Evolutionary conservation across 2,113 vertebrate species (phyloP).

Genomic region (Anolis sagrei): DNA sequence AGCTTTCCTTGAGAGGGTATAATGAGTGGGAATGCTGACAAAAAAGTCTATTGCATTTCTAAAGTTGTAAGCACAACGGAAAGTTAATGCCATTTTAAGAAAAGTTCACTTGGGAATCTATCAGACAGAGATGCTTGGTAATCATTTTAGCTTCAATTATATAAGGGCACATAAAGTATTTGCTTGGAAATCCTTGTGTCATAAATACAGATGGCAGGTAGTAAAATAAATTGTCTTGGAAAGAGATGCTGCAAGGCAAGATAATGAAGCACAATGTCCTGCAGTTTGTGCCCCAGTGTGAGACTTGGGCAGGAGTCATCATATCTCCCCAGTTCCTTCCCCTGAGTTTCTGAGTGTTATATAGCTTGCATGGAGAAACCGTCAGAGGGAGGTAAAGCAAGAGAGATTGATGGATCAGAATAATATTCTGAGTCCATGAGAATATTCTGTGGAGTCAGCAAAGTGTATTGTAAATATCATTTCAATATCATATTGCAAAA

Average conservation of each 20-base stretch:
- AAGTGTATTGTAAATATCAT: background rate
- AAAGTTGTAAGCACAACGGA: conserved; percentile 26
- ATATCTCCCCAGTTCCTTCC: background rate
- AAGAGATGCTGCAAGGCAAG: conserved; percentile 10
- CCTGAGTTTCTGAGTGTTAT: background rate
- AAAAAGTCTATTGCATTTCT: conserved; percentile 17
- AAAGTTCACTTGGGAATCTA: conserved; percentile 19
- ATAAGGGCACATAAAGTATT: conserved; percentile 41
- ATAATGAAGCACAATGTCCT: conserved; percentile 32
- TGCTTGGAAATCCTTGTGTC: conserved; percentile 24
- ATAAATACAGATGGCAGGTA: conserved; percentile 32
- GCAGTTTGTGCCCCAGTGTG: conserved; percentile 33
- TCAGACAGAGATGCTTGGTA: conserved; percentile 29
- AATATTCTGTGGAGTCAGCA: background rate
- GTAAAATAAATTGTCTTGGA: conserved; percentile 39
- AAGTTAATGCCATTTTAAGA: conserved; percentile 33
- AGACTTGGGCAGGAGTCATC: conserved; percentile 24
- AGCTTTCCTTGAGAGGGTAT: conserved; percentile 17
- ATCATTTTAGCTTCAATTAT: conserved; percentile 18
- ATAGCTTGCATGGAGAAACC: conserved; percentile 8
- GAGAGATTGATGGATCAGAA: conserved; percentile 27
- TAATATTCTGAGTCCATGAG: background rate
- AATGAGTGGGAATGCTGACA: conserved; percentile 7
- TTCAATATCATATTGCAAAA: background rate
- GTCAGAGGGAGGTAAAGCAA: background rate